A percentile compares a stretch with the other conserved stretches of the same genome.
phyloP scores from a whole-genome alignment of 2,797 vertebrate species.

The Typhlichthys eigenmanni region DNA sequence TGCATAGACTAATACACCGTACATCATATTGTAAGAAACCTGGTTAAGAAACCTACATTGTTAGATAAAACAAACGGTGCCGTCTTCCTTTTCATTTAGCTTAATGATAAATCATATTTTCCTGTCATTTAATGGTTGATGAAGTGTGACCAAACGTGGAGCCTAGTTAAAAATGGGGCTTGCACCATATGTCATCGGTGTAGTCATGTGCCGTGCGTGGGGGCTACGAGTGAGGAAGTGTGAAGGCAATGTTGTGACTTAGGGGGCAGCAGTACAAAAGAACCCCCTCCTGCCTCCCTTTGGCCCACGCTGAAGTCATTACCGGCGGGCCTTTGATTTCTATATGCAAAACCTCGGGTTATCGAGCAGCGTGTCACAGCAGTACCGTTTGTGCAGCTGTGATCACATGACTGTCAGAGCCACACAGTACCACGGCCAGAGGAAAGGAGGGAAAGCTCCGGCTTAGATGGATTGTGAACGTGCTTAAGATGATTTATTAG shows the following conservation, averaged over 20 bases:
- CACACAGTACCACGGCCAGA: constrained; percentile 30
- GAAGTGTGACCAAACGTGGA: constrained; percentile 62
- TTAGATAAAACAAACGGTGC: background rate
- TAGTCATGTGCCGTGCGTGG: constrained; percentile 50
- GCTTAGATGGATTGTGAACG: constrained; percentile 68
- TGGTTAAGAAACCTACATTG: no score
- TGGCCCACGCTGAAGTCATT: constrained; percentile 73
- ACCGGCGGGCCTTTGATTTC: constrained; percentile 67
- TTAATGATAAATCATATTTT: constrained; percentile 45
- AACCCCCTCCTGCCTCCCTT: constrained; percentile 57
- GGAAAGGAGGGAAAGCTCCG: constrained; percentile 55
- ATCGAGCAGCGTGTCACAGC: constrained; percentile 50
- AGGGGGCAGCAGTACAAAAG: constrained; percentile 57
- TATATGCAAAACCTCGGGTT: constrained; percentile 60
- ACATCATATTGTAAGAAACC: no score
- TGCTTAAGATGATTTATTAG: constrained; percentile 70
- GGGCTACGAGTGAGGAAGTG: constrained; percentile 65
- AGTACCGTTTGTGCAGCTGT: constrained; percentile 43
- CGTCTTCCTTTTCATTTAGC: constrained; percentile 30
- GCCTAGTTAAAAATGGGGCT: constrained; percentile 43
- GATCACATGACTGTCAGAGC: constrained; percentile 52
- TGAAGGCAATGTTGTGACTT: constrained; percentile 53
- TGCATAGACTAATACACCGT: no score
- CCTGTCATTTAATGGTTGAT: constrained; percentile 62
- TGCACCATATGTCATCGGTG: constrained; percentile 60